Evolutionary conservation across 2,797 vertebrate genomes (phyloP), one percentile per base, ranked within the genome.

Genomic region (Anniella stebbinsi): DNA sequence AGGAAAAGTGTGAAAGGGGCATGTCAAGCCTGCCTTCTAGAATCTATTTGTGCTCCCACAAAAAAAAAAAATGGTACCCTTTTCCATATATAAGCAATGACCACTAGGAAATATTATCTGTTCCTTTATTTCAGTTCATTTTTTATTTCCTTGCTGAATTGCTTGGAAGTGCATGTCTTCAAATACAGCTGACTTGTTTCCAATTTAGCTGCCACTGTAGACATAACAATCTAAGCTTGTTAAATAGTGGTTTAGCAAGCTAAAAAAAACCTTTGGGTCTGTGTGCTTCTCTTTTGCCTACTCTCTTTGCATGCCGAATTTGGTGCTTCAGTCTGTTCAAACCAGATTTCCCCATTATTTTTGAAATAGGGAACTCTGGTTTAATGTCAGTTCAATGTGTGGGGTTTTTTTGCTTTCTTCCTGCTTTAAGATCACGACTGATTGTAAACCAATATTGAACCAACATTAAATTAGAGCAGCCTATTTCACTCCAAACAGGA

Each of bases 181-280:
- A 85, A 84, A 87, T 87, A 93, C 73, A 48, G 91, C 93, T 90
- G 88, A 88, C 67, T 57, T 28, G 30, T 15, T 60, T 75, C 60
- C 2, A 81, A 92, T 93, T 67, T 72, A 91, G 41, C 36, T 93
- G 80, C 84, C n/a, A n/a, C n/a, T n/a, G 89, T 90, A 73, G 83
- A 72, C 86, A 89, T 93, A 77, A 77, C 38, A 25, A 70, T 38
- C 28, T 13, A 78, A 89, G 9, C 28, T n/a, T 69, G 30, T 67
- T 48, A 72, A 84, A 70, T 6, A 13, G 21, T 13, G 25, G 60
- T 15, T 82, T 82, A 33, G 80, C 57, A 82, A 82, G 57, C 80
- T 63, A 82, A 13, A 70, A 54, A 21, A 30, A 25, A 69, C 9
- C 11, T 8, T 25, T 67, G 28, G 28, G 66, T 25, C 25, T 23